These are phyloP conservation scores for Microcebus jonahi DNA, from an alignment of 2,113 vertebrate species.

Conservation along the genomic window DNA sequence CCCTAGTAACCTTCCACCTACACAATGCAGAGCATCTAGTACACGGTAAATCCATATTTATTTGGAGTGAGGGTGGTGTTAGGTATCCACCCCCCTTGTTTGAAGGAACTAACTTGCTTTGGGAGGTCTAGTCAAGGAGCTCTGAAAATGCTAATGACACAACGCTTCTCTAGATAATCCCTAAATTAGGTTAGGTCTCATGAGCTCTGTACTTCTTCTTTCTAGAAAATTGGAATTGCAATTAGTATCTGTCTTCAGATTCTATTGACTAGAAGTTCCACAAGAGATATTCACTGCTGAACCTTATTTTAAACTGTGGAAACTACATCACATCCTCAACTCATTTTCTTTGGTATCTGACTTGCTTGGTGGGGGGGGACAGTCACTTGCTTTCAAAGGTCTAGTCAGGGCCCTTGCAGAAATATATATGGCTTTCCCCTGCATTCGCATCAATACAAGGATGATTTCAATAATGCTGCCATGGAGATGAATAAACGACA, in stretches of 20 bases:
- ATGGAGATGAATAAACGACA: neutral
- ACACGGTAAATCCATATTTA: neutral
- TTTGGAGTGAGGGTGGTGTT: neutral
- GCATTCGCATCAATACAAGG: neutral
- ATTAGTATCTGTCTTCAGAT: neutral
- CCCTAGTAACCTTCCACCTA: neutral
- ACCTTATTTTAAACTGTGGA: neutral
- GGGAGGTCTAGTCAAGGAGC: neutral
- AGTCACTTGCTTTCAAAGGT: neutral
- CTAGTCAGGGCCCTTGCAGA: neutral
- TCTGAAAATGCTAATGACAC: neutral
- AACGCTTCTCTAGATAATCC: neutral
- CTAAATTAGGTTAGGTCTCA: neutral
- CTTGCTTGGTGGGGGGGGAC: neutral
- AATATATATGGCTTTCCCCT: neutral
- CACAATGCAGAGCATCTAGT: neutral
- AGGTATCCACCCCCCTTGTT: neutral
- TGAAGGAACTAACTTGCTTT: neutral
- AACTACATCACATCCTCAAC: neutral
- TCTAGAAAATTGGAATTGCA: neutral
- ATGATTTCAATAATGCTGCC: neutral
- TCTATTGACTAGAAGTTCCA: neutral
- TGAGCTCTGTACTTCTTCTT: neutral
- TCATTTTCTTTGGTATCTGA: neutral
- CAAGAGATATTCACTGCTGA: neutral